Base-by-base conservation (phyloP, 2,113 vertebrate species). In the Plecotus auritus region DNA sequence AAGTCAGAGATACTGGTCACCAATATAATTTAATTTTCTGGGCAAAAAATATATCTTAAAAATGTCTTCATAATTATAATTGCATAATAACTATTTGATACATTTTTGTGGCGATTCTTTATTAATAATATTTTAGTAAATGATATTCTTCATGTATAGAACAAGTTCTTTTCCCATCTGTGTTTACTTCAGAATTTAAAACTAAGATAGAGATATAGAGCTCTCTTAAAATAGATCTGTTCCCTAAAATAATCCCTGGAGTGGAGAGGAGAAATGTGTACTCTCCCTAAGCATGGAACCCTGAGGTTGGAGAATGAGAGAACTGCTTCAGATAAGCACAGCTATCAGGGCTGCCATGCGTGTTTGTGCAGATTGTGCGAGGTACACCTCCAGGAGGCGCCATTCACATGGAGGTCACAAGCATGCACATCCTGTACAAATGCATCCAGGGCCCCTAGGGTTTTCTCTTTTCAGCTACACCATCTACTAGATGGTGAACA, bases 1-100 rank as follows among this genome's bases (percentile, higher is more conserved):
- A 95, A 81, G 70, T 97, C 93, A 96, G 93, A 97, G 64, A 94
- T 18, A 96, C 17, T 93, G 78, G 78, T 88, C 76, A 82, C 9
- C 69, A 81, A 40, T 42, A 30, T 82, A 16, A 83, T 28, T 91
- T 92, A 45, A 73, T 88, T 70, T 4, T 76, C 28, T 49, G 73
- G 49, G 11, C 30, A 93, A 91, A n/a, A 67, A 28, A 64, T 32
- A 56, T 76, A 84, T 28, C 93, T 85, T 89, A 66, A 35, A 9
- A 70, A 51, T 91, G 69, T 70, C 82, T 93, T 94, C 49, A 78
- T 37, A 88, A 94, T 61, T 83, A 54, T 61, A 82, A 72, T 61
- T 77, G 17, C 4, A 70, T 59, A 49, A 80, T 93, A 70, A 86
- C 17, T 47, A 78, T 17, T 81, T 92, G 30, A 23, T 66, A 54